Evolutionary conservation across 1,140 invertebrate genomes (phyloP).

Genomic region (Panulirus ornatus): DNA sequence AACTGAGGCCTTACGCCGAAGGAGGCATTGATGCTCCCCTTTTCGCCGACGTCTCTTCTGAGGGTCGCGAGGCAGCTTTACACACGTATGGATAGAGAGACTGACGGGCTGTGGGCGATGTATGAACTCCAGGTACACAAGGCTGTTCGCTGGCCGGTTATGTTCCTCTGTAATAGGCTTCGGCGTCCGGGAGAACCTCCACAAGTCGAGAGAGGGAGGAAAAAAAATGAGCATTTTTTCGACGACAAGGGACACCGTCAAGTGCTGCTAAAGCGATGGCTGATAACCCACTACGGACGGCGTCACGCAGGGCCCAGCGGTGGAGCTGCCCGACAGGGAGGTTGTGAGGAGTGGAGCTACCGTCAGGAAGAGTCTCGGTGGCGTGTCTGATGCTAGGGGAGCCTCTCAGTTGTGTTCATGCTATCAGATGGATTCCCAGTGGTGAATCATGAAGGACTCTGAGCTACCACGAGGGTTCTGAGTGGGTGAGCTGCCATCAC

Average conservation of each 20-base stretch:
- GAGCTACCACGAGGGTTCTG: not conserved
- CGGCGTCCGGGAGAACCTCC: not conserved
- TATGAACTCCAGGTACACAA: not conserved
- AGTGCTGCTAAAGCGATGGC: constrained; percentile 37
- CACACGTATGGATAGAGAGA: not conserved
- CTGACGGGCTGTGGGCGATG: constrained; percentile 5
- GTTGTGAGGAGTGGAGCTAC: not conserved
- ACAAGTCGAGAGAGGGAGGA: constrained; percentile 10
- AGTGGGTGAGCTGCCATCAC: not conserved
- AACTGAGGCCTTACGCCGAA: not conserved
- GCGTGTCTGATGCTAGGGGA: not conserved
- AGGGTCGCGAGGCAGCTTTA: not conserved
- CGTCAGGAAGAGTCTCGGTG: not conserved
- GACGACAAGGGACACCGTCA: constrained; percentile 45
- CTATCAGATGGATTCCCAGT: too few relatives aligned
- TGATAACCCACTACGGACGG: constrained; percentile 35
- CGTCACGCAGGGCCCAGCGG: constrained; percentile 17
- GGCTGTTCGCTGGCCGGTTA: not conserved
- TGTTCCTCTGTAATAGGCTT: not conserved
- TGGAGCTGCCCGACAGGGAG: not conserved
- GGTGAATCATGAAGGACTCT: too few relatives aligned
- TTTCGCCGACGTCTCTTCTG: not conserved
- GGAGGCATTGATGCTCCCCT: constrained; percentile 11
- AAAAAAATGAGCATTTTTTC: constrained; percentile 40
- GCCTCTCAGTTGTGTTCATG: too few relatives aligned